phyloP scores from a whole-genome alignment of 2,888 invertebrate genomes.

The Megalurothrips usitatus region DNA sequence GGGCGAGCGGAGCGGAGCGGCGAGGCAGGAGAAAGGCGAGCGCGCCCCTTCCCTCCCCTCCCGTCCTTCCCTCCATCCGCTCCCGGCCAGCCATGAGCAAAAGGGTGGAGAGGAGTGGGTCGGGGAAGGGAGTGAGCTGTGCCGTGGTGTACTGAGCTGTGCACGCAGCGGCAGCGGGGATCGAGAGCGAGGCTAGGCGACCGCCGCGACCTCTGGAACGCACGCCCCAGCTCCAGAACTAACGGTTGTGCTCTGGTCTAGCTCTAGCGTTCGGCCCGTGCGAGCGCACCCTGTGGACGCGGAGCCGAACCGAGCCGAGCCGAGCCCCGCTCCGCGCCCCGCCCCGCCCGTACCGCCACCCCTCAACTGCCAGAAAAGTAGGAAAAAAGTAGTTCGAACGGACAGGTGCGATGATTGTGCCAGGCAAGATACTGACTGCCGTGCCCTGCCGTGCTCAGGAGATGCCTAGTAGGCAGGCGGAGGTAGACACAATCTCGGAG shows the following conservation, averaged over 20 bases:
- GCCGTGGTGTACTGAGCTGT: neutral
- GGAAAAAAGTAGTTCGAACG: too few species aligned
- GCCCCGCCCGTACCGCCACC: neutral
- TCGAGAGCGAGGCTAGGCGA: conserved; percentile 10
- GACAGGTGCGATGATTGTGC: too few species aligned
- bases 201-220: conserved; percentile 13
- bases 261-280: neutral
- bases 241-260: neutral
- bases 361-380: too few species aligned
- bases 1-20: neutral
- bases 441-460: too few species aligned
- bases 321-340: conserved; percentile 23
- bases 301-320: conserved; percentile 28
- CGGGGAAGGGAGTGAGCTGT: neutral
- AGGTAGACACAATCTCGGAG: too few species aligned
- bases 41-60: neutral
- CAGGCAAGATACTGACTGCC: too few species aligned
- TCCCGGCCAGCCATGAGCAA: neutral
- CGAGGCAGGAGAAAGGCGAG: neutral
- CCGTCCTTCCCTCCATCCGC: neutral
- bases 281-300: neutral
- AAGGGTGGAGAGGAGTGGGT: neutral
- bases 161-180: neutral
- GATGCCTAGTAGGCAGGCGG: too few species aligned
- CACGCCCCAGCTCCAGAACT: neutral